Percentiles rank a stretch among this genome's conserved stretches.
These are phyloP conservation scores for Gila robusta DNA, from an alignment of 2,797 vertebrate species.

Conservation along the genomic window DNA sequence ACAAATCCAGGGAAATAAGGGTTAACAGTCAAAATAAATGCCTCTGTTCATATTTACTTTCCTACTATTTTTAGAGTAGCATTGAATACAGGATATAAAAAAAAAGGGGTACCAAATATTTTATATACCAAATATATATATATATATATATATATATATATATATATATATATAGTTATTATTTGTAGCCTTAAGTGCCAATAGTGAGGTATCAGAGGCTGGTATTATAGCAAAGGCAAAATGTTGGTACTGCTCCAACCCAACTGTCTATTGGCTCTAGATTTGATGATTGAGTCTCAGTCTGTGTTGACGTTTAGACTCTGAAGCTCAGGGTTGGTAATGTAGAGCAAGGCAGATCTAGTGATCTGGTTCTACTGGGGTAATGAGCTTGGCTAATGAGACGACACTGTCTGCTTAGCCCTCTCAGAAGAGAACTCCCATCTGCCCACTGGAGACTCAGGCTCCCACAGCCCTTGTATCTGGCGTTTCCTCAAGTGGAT, in stretches of 20 bases:
- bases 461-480: slow-evolving; percentile 66
- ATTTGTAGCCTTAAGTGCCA: background rate
- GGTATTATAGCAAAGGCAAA: slow-evolving; percentile 2
- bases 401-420: slow-evolving; percentile 54
- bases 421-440: slow-evolving; percentile 65
- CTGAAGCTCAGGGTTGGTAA: slow-evolving; percentile 27
- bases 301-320: background rate
- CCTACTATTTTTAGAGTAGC: background rate
- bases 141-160: no score
- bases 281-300: slow-evolving; percentile 3
- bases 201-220: background rate
- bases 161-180: no score
- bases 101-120: background rate
- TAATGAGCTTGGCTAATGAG: slow-evolving; percentile 64
- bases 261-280: slow-evolving; percentile 7
- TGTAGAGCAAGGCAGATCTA: slow-evolving; percentile 35
- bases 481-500: slow-evolving; percentile 65
- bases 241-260: background rate
- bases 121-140: no score
- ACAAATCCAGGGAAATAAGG: slow-evolving; percentile 33
- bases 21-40: slow-evolving; percentile 31
- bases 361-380: slow-evolving; percentile 42
- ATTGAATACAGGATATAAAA: background rate
- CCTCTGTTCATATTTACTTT: slow-evolving; percentile 8
- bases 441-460: slow-evolving; percentile 64